Percentiles rank a stretch among this genome's conserved stretches.
Conservation (phyloP, 2,797 vertebrate genomes). For the Choloepus didactylus region DNA sequence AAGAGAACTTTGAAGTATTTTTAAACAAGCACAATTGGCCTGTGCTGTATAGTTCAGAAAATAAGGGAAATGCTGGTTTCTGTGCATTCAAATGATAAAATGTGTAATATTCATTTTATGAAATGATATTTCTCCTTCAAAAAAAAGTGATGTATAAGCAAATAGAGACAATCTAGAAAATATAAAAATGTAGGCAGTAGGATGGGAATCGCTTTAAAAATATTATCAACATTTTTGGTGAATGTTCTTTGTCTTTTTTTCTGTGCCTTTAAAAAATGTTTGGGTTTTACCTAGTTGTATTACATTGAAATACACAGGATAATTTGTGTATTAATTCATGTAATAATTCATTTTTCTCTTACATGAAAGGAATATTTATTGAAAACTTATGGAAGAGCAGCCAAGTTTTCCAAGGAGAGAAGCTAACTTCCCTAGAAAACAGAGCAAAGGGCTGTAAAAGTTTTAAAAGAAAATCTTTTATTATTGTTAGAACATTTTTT, state of each 20-base stretch:
- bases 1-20: conserved; percentile 69
- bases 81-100: background rate
- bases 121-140: conserved; percentile 11
- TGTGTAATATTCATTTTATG: background rate
- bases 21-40: conserved; percentile 63
- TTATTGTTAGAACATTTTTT: background rate
- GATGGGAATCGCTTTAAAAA: conserved; percentile 20
- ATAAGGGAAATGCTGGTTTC: conserved; percentile 44
- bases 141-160: conserved; percentile 27
- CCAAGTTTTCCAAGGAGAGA: background rate
- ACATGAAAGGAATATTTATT: conserved; percentile 17
- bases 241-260: conserved; percentile 11
- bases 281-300: background rate
- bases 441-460: background rate
- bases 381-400: background rate
- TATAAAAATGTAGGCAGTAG: background rate
- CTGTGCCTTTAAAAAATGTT: background rate
- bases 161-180: conserved; percentile 19
- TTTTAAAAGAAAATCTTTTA: background rate
- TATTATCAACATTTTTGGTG: background rate
- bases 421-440: conserved; percentile 14
- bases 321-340: background rate
- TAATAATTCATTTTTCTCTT: background rate
- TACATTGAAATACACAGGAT: background rate
- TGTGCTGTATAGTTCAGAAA: conserved; percentile 34